Percentiles rank a stretch among this genome's conserved stretches.
Conservation (phyloP, 37 sponge, comb jelly and placozoan species). For the Cliona cf. orientalis region DNA sequence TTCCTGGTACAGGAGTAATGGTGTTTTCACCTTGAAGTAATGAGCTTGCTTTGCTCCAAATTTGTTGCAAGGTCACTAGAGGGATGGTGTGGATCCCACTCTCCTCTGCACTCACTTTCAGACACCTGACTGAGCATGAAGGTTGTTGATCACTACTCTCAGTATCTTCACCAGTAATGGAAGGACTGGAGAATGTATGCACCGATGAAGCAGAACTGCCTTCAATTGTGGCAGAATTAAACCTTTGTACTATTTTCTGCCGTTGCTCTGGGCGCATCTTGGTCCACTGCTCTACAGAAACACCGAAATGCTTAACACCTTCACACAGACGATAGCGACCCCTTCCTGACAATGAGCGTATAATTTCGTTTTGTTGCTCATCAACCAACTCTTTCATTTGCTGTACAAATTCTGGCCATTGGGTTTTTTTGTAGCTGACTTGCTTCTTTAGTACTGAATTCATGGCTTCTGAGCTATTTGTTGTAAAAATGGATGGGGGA, state of each 20-base stretch:
- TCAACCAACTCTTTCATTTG: not conserved
- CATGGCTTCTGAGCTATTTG: slow-evolving; percentile 32
- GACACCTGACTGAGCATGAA: not conserved
- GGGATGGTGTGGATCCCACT: not conserved
- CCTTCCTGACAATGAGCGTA: slow-evolving; percentile 45
- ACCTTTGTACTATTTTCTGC: not conserved
- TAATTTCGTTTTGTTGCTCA: slow-evolving; percentile 4
- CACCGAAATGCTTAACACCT: not conserved
- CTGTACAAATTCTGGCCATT: slow-evolving; percentile 35
- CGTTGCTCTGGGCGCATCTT: slow-evolving; percentile 3
- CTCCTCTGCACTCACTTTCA: not conserved
- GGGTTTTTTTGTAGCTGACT: slow-evolving; percentile 33
- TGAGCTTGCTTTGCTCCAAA: no score
- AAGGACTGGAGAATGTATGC: no score
- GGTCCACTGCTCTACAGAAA: not conserved
- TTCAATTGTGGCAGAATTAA: no score
- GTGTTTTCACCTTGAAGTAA: no score
- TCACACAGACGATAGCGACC: slow-evolving; percentile 26
- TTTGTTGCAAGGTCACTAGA: no score
- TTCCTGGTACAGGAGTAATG: no score
- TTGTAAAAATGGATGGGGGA: slow-evolving; percentile 48
- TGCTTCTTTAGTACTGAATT: slow-evolving; percentile 44
- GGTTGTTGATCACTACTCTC: not conserved
- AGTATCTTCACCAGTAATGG: no score
- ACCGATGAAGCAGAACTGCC: no score